phyloP scores from a whole-genome alignment of 2,888 invertebrate genomes.

The Chromoteleia sp. region DNA sequence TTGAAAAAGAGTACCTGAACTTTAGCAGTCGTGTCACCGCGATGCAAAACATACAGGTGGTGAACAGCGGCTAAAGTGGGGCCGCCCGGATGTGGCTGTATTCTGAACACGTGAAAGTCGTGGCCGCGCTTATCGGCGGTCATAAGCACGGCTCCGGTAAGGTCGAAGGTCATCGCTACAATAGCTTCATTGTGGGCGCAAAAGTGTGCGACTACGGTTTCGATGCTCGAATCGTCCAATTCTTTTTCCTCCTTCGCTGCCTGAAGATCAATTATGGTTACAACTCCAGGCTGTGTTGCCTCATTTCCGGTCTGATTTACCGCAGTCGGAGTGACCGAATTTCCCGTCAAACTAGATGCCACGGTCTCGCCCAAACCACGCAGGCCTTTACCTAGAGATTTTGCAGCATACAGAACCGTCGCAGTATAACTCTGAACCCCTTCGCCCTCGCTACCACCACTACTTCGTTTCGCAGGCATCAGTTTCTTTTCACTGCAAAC shows the following conservation, averaged over 20 bases:
- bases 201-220: slow-evolving; percentile 94
- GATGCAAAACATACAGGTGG: slow-evolving; percentile 96
- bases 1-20: slow-evolving; percentile 87
- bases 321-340: slow-evolving; percentile 77
- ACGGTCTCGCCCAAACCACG: slow-evolving; percentile 96
- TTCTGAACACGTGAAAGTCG: slow-evolving; percentile 97
- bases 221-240: slow-evolving; percentile 87
- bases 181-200: slow-evolving; percentile 95
- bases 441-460: slow-evolving; percentile 93
- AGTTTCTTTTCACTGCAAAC: slow-evolving; percentile 93
- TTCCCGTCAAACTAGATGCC: slow-evolving; percentile 93
- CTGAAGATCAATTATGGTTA: slow-evolving; percentile 94
- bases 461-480: slow-evolving; percentile 91
- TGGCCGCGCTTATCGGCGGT: slow-evolving; percentile 97
- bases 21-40: slow-evolving; percentile 98
- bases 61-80: slow-evolving; percentile 95
- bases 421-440: slow-evolving; percentile 96
- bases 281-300: slow-evolving; percentile 92
- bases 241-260: slow-evolving; percentile 88
- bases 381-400: slow-evolving; percentile 95
- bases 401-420: slow-evolving; percentile 97
- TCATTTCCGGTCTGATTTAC: slow-evolving; percentile 83
- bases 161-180: slow-evolving; percentile 95
- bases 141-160: slow-evolving; percentile 94
- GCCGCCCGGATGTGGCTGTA: slow-evolving; percentile 96